These are phyloP conservation scores for Orthosia incerta DNA, from an alignment of 2,888 invertebrate species.

Conservation along the genomic window DNA sequence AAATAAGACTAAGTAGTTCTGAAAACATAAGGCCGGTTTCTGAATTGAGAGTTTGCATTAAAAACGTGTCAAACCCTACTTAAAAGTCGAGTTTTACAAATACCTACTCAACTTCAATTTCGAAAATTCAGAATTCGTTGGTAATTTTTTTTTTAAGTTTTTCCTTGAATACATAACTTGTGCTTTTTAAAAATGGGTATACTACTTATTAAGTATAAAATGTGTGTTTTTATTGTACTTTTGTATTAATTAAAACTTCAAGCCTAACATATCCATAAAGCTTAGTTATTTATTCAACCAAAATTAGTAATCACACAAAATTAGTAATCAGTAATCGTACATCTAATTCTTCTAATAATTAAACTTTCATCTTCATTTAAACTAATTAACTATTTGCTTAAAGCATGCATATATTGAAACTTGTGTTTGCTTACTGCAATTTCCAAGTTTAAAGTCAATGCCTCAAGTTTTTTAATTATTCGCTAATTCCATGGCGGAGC, in stretches of 20 bases:
- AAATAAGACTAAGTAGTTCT: neutral
- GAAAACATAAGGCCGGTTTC: neutral
- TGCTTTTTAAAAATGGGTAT: too few species aligned
- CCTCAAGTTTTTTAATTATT: slow-evolving; percentile 71
- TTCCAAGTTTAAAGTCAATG: slow-evolving; percentile 51
- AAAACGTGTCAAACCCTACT: too few species aligned
- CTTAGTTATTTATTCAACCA: neutral
- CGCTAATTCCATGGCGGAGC: slow-evolving; percentile 54
- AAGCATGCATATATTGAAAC: slow-evolving; percentile 17
- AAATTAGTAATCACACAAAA: neutral
- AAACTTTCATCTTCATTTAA: slow-evolving; percentile 35
- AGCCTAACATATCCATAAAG: neutral
- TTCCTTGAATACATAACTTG: too few species aligned
- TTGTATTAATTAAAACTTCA: neutral
- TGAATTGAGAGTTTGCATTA: too few species aligned
- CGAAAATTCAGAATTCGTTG: too few species aligned
- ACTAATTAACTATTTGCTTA: slow-evolving; percentile 33
- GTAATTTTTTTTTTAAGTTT: too few species aligned
- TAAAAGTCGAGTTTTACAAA: too few species aligned
- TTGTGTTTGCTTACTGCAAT: slow-evolving; percentile 54
- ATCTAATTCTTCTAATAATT: slow-evolving; percentile 9
- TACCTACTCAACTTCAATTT: too few species aligned
- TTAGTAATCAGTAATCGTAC: neutral
- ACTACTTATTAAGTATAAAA: neutral
- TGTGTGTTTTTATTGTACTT: neutral